Evolutionary conservation across 2,113 vertebrate species (phyloP).

Genomic region (Tachysurus vachellii): DNA sequence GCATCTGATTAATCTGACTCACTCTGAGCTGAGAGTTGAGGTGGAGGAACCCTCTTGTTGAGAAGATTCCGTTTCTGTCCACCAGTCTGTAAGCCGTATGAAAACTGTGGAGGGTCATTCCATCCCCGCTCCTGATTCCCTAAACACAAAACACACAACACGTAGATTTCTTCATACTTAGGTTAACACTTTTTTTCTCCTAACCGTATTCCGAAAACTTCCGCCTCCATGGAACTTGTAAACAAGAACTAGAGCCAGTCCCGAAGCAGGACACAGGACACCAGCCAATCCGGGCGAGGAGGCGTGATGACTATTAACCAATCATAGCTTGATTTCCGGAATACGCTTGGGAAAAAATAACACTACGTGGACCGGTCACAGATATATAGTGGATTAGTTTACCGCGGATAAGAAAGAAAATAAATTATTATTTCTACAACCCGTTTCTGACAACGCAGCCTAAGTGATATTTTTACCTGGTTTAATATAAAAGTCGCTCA

Average conservation of each 20-base stretch:
- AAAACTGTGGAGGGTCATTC: constrained; percentile 95
- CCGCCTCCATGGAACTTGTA: neutral
- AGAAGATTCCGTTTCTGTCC: constrained; percentile 72
- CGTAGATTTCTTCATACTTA: neutral
- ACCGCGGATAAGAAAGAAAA: neutral
- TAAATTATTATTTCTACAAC: neutral
- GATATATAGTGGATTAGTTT: neutral
- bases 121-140: constrained; percentile 91
- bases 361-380: constrained; percentile 1
- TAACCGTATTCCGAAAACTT: neutral
- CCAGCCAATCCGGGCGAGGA: neutral
- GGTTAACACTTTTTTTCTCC: neutral
- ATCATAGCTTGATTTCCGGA: neutral
- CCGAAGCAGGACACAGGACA: neutral
- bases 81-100: constrained; percentile 81
- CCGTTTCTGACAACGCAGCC: neutral
- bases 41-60: constrained; percentile 74
- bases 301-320: neutral
- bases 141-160: constrained; percentile 51
- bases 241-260: neutral
- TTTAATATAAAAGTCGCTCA: constrained; percentile 39
- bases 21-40: constrained; percentile 55
- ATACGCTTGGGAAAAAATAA: neutral
- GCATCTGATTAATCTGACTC: neutral
- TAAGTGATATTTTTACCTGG: constrained; percentile 17